These are phyloP conservation scores for Protosalanx chinensis DNA, from an alignment of 2,797 vertebrate genomes.

Conservation along the genomic window DNA sequence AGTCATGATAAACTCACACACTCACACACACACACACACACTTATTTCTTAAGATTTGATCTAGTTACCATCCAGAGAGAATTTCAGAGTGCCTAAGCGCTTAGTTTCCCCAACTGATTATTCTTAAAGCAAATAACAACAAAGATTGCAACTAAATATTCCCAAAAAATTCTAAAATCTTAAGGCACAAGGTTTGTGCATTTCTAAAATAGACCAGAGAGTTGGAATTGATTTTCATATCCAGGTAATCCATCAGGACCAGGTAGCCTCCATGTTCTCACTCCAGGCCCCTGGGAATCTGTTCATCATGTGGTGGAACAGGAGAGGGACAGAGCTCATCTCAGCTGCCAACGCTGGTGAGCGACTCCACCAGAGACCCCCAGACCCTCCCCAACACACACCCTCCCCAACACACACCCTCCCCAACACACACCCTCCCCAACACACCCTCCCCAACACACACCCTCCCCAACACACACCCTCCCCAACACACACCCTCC, in stretches of 20 bases:
- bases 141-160: slow-evolving; percentile 2
- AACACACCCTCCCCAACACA: no score
- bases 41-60: background rate
- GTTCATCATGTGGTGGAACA: slow-evolving; percentile 8
- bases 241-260: slow-evolving; percentile 3
- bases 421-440: no score
- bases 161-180: background rate
- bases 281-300: slow-evolving; percentile 1
- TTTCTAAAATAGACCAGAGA: background rate
- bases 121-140: background rate
- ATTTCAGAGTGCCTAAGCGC: background rate
- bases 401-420: no score
- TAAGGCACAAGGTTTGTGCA: background rate
- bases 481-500: no score
- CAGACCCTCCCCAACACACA: no score
- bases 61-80: background rate
- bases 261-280: slow-evolving; percentile 1
- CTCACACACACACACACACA: no score
- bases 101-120: background rate
- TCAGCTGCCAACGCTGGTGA: slow-evolving; percentile 1
- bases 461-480: no score
- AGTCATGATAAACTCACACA: background rate
- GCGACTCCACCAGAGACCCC: background rate
- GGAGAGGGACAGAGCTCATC: slow-evolving; percentile 7
- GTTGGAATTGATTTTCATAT: slow-evolving; percentile 1